A percentile compares a stretch with the other conserved stretches of the same genome.
phyloP scores from a whole-genome alignment of 2,797 vertebrate genomes.

The Schizothorax lantsangensis region DNA sequence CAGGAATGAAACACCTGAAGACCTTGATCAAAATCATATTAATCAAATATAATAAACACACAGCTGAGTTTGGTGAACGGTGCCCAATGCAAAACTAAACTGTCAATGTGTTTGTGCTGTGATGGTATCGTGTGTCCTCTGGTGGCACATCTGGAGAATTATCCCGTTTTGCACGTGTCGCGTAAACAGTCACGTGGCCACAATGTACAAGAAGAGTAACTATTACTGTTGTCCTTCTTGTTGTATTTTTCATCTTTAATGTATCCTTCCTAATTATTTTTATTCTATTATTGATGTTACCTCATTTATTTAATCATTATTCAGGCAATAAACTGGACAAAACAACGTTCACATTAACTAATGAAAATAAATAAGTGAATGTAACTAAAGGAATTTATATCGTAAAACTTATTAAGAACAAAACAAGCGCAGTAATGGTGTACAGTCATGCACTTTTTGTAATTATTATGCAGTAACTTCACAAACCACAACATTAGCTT shows the following conservation, averaged over 20 bases:
- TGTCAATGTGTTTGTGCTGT: neutral
- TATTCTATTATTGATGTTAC: no score
- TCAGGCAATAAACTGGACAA: neutral
- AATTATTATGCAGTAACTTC: neutral
- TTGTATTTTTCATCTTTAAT: neutral
- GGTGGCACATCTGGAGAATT: constrained; percentile 43
- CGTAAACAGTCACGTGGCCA: neutral
- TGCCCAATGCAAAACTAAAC: neutral
- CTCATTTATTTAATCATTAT: neutral
- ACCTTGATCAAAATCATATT: neutral
- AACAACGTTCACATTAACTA: neutral
- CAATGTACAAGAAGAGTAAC: neutral
- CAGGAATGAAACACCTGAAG: neutral
- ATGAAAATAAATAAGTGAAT: neutral
- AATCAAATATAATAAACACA: neutral
- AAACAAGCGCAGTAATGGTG: no score
- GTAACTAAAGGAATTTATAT: neutral
- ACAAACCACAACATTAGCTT: neutral
- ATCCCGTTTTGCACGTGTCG: neutral
- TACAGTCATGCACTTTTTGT: neutral
- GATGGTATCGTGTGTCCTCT: constrained; percentile 58
- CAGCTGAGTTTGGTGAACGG: neutral
- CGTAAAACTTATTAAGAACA: neutral
- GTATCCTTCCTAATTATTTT: neutral
- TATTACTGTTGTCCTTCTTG: neutral